Evolutionary conservation across 2,888 invertebrate genomes (phyloP).

Genomic region (Koerneria pararmatus): DNA sequence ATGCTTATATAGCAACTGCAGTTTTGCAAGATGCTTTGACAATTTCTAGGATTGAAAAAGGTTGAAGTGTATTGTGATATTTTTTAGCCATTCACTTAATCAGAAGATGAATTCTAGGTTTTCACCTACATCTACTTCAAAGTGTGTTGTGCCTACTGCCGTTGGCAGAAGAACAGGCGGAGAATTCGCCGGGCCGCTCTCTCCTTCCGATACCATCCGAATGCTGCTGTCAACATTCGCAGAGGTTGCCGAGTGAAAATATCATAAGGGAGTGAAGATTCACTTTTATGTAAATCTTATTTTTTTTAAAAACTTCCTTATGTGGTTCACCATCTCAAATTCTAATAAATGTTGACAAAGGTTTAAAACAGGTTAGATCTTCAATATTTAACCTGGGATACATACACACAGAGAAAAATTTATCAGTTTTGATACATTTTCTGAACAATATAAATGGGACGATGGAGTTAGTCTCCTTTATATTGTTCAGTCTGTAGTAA

Average conservation of each 20-base stretch:
- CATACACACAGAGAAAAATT: too few relatives aligned
- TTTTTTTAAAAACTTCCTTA: neutral
- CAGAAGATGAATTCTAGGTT: too few relatives aligned
- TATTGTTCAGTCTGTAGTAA: too few relatives aligned
- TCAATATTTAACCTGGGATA: neutral
- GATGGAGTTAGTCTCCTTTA: too few relatives aligned
- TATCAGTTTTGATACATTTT: too few relatives aligned
- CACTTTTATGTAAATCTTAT: neutral
- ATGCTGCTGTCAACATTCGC: constrained; percentile 55
- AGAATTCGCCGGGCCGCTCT: constrained; percentile 53
- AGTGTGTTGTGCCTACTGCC: constrained; percentile 60
- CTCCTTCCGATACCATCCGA: constrained; percentile 58
- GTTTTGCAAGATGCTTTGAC: too few relatives aligned
- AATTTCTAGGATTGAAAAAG: too few relatives aligned
- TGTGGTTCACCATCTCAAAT: constrained; percentile 1
- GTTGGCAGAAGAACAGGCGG: constrained; percentile 58
- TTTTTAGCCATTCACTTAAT: too few relatives aligned
- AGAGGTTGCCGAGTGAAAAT: constrained; percentile 35
- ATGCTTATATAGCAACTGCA: too few relatives aligned
- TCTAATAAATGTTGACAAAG: neutral
- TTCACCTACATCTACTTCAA: constrained; percentile 64
- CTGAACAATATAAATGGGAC: too few relatives aligned
- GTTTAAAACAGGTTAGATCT: neutral
- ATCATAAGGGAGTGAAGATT: constrained; percentile 1
- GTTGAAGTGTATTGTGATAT: too few relatives aligned